Percentiles rank a stretch among this genome's conserved stretches.
Conservation (phyloP, 2,888 invertebrate genomes). For the Drosophila helvetica region DNA sequence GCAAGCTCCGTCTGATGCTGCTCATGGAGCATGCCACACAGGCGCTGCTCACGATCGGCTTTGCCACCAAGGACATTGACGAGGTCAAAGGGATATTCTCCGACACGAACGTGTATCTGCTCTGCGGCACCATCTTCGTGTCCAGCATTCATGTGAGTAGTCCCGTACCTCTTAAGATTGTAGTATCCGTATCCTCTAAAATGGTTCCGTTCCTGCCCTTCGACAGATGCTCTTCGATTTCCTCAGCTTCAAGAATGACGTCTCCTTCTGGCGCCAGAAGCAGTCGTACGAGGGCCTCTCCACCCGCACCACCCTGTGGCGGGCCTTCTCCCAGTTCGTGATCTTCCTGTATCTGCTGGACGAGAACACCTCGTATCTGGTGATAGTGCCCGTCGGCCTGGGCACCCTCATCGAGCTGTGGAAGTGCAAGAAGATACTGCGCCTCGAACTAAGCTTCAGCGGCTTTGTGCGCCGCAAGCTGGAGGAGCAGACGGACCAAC, state of each 20-base stretch:
- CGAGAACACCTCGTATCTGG: constrained; percentile 94
- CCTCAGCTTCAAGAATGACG: constrained; percentile 98
- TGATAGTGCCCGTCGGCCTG: constrained; percentile 93
- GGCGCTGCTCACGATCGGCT: constrained; percentile 87
- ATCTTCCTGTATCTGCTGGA: constrained; percentile 96
- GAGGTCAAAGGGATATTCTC: constrained; percentile 98
- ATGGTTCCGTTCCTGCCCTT: not conserved
- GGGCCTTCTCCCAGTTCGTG: constrained; percentile 95
- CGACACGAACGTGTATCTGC: constrained; percentile 96
- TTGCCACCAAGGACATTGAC: constrained; percentile 96
- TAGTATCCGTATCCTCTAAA: not conserved
- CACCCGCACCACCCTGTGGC: constrained; percentile 94
- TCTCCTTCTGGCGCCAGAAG: constrained; percentile 95
- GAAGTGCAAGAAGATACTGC: constrained; percentile 97
- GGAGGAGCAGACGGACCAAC: constrained; percentile 26
- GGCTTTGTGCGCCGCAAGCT: constrained; percentile 62
- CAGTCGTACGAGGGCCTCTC: constrained; percentile 95
- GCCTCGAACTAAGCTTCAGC: constrained; percentile 86
- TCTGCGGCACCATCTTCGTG: constrained; percentile 95
- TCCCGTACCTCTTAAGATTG: too few relatives aligned
- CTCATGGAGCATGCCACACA: constrained; percentile 91
- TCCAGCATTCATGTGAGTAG: constrained; percentile 94
- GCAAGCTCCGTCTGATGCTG: constrained; percentile 90
- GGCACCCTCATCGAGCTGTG: constrained; percentile 96
- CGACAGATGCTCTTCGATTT: constrained; percentile 96